phyloP scores from a whole-genome alignment of 2,888 invertebrate species.

The Rhagonycha lutea region DNA sequence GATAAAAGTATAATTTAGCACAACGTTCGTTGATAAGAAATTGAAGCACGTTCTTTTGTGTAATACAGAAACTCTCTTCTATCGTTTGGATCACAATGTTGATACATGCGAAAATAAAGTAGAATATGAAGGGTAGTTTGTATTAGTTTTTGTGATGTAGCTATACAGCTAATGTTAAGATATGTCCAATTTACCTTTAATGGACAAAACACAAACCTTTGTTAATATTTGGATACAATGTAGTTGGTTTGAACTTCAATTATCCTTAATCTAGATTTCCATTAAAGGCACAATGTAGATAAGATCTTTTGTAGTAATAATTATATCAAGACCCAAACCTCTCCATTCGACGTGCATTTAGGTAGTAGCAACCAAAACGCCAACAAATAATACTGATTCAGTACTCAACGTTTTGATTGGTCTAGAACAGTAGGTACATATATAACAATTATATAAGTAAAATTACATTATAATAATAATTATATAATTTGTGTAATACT shows the following conservation, averaged over 20 bases:
- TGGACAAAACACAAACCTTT: neutral
- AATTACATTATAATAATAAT: too few species aligned
- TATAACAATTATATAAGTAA: neutral
- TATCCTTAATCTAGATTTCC: constrained; percentile 20
- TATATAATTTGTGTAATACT: neutral
- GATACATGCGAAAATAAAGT: neutral
- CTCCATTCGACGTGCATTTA: constrained; percentile 6
- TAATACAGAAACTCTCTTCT: constrained; percentile 8
- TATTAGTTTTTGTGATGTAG: neutral
- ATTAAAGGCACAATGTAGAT: constrained; percentile 15
- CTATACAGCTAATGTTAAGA: neutral
- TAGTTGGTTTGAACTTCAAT: constrained; percentile 2
- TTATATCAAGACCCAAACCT: constrained; percentile 16
- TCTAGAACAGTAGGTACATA: neutral
- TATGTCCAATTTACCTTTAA: neutral
- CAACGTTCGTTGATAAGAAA: neutral
- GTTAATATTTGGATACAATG: neutral
- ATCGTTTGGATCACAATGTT: neutral
- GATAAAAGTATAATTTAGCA: neutral
- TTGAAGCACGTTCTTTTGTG: constrained; percentile 16
- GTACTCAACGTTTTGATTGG: neutral
- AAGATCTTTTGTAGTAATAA: constrained; percentile 19
- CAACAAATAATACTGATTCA: neutral
- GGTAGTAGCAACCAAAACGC: neutral
- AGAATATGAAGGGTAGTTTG: neutral